Percentiles rank a stretch among this genome's conserved stretches.
Evolutionary conservation across 1,140 invertebrate species (phyloP).

Genomic region (Macrotrachela quadricornifera): DNA sequence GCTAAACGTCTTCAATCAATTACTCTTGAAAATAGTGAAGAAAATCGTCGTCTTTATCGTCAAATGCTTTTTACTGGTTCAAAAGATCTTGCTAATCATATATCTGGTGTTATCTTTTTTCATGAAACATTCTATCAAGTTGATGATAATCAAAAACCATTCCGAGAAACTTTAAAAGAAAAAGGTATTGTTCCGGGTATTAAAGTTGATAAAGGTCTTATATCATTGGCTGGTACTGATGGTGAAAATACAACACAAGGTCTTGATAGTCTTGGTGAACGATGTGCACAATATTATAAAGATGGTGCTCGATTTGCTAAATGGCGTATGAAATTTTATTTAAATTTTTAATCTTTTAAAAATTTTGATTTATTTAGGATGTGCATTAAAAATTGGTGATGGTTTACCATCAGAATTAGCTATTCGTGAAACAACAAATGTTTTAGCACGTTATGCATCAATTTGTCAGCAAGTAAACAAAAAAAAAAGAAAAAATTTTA

Average conservation of each 20-base stretch:
- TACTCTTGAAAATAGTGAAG: conserved; percentile 39
- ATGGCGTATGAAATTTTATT: conserved; percentile 45
- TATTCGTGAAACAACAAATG: conserved; percentile 79
- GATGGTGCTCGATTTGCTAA: conserved; percentile 97
- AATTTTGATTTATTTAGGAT: conserved; percentile 19
- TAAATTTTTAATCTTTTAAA: too few species aligned
- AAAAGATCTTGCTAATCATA: conserved; percentile 23
- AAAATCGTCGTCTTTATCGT: conserved; percentile 53
- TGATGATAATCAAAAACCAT: conserved; percentile 28
- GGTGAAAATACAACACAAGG: conserved; percentile 84
- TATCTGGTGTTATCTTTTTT: conserved; percentile 48
- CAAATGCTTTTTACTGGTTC: conserved; percentile 69
- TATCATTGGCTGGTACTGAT: conserved; percentile 47
- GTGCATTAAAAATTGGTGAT: conserved; percentile 74
- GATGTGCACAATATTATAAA: conserved; percentile 92
- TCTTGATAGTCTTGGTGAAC: conserved; percentile 70
- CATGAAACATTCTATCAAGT: conserved; percentile 92
- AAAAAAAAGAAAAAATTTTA: neutral
- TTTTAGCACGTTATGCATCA: conserved; percentile 82
- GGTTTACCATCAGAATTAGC: conserved; percentile 67
- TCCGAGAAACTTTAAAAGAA: conserved; percentile 29
- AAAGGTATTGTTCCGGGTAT: conserved; percentile 35
- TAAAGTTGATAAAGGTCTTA: conserved; percentile 36
- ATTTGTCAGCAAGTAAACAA: conserved; percentile 59
- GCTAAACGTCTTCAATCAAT: conserved; percentile 32